Evolutionary conservation across 2,113 vertebrate species (phyloP), one percentile per base, ranked within the genome.

Genomic region (Campylomormyrus tamandua): DNA sequence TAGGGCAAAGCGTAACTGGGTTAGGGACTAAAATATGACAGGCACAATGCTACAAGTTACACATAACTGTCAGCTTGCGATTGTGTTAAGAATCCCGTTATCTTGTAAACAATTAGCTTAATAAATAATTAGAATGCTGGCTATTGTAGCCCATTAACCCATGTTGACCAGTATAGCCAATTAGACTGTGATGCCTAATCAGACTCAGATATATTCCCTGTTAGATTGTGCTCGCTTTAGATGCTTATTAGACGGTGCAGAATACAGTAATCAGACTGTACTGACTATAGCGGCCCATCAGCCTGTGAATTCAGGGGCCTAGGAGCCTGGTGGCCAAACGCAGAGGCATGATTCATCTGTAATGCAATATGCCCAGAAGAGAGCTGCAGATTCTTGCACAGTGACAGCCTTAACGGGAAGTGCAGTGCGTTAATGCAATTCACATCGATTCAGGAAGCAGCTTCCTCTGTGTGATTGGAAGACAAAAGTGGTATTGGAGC

Each of bases 321-420:
- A 31, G 15, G 11, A 87, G 85, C 5, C 39, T n/a, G 39, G 45
- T 45, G 35, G 52, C 21, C 21, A 66, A 52, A 48, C 10, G 24
- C 80, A 11, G 80, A 53, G 52, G 50, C 21, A 46, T 85, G 89
- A 89, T 56, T 89, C 89, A 84, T 45, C 89, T 42, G 89, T 89
- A 89, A 89, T 62, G 89, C 50, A 62, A 89, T 89, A 85, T 48
- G 77, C 89, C 89, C 89, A 31, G 89, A 89, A 83, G 89, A 89
- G 52, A 21, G 35, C 77, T 62, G 89, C 24, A 52, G 42, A 62
- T 56, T 58, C 35, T 50, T 48, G 42, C 80, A 52, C 77, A 48
- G 52, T 62, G 74, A 89, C 80, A 46, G 52, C 39, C 35, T 53
- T 89, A 84, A 85, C 77, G 77, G 89, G 77, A 89, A 89, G 52